Evolutionary conservation across 1,140 invertebrate species (phyloP).

Genomic region (Hetaerina americana): DNA sequence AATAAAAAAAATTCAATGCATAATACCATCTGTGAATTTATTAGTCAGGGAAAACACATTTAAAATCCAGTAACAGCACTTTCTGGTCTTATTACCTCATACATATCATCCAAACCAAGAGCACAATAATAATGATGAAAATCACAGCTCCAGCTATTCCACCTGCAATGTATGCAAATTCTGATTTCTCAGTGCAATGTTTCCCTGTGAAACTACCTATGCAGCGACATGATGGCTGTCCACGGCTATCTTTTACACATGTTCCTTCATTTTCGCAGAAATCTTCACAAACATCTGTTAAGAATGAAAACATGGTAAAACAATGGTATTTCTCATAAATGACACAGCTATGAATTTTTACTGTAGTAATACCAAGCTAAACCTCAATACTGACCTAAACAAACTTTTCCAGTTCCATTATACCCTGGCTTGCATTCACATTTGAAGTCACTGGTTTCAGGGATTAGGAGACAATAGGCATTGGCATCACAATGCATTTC

Average conservation of each 20-base stretch:
- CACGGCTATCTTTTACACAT: constrained; percentile 73
- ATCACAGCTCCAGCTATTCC: constrained; percentile 84
- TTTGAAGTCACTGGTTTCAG: constrained; percentile 73
- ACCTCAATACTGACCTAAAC: constrained; percentile 37
- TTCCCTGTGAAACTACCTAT: constrained; percentile 85
- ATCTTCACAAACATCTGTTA: constrained; percentile 67
- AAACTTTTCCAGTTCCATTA: constrained; percentile 72
- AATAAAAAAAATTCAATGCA: constrained; percentile 12
- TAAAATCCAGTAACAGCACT: background rate
- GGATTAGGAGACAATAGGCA: constrained; percentile 75
- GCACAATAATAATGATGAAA: constrained; percentile 79
- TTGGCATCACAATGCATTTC: constrained; percentile 77
- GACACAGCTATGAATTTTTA: background rate
- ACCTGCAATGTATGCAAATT: constrained; percentile 88
- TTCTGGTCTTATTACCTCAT: constrained; percentile 45
- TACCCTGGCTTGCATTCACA: constrained; percentile 91
- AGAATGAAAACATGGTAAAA: constrained; percentile 13
- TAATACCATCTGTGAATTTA: background rate
- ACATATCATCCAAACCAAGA: constrained; percentile 95
- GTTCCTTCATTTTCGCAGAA: constrained; percentile 85
- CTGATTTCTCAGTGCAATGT: constrained; percentile 77
- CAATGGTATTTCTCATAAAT: background rate
- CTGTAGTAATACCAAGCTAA: background rate
- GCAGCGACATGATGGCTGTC: constrained; percentile 74
- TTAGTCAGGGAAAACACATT: background rate